Percentiles rank a stretch among this genome's conserved stretches.
Evolutionary conservation across 2,888 invertebrate genomes (phyloP).

Genomic region (Polydrusus cervinus): DNA sequence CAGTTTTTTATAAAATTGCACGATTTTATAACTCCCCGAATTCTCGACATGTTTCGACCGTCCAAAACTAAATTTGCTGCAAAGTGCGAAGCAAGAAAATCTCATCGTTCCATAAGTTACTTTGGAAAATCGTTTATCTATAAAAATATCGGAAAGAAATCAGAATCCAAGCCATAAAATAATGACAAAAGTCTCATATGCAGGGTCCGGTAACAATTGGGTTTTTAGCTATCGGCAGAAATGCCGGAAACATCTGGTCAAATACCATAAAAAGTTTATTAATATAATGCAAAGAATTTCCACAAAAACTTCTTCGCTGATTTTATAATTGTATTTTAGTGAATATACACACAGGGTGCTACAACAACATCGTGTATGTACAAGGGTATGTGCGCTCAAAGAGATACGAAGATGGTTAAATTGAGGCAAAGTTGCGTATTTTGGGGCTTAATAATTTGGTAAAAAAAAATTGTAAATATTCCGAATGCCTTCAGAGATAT

Average conservation of each 20-base stretch:
- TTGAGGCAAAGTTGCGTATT: too few species aligned
- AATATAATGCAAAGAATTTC: not conserved
- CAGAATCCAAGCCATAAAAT: not conserved
- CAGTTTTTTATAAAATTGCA: too few species aligned
- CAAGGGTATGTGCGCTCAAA: too few species aligned
- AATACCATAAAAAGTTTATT: not conserved
- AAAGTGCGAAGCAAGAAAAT: not conserved
- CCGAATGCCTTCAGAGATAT: too few species aligned
- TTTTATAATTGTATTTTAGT: too few species aligned
- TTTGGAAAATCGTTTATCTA: constrained; percentile 4
- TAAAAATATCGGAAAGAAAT: constrained; percentile 1
- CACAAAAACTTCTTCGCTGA: too few species aligned
- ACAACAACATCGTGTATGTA: too few species aligned
- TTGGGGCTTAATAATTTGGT: too few species aligned
- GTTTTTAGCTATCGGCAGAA: not conserved
- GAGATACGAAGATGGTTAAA: too few species aligned
- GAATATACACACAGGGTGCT: too few species aligned
- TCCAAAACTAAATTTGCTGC: not conserved
- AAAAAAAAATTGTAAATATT: too few species aligned
- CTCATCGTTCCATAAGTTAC: not conserved
- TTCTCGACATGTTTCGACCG: not conserved
- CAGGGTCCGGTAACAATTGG: not conserved
- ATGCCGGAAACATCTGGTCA: not conserved
- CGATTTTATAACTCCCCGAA: not conserved
- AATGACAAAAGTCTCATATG: constrained; percentile 8